These are phyloP conservation scores for Molanna angustata DNA, from an alignment of 2,888 invertebrate species.

Conservation along the genomic window DNA sequence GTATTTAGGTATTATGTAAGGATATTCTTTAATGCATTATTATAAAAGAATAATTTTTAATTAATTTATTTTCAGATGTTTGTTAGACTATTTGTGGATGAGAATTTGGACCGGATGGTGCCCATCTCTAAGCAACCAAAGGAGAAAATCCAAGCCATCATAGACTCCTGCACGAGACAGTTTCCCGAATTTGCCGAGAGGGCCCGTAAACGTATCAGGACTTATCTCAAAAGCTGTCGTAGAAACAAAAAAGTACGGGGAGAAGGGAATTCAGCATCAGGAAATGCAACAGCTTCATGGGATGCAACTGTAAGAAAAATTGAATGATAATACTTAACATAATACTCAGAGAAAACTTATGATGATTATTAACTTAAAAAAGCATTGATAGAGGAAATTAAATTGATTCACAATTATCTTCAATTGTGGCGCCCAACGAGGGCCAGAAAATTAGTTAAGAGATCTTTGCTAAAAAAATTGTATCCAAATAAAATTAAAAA, in stretches of 20 bases:
- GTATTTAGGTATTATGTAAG: too few species aligned
- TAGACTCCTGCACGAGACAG: conserved; percentile 94
- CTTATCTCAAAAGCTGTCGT: conserved; percentile 93
- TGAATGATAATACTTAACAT: too few species aligned
- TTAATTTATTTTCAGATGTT: conserved; percentile 95
- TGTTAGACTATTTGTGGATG: conserved; percentile 93
- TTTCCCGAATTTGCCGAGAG: conserved; percentile 96
- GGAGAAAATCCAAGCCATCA: conserved; percentile 96
- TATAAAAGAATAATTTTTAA: too few species aligned
- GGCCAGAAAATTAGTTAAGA: too few species aligned
- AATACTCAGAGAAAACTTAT: too few species aligned
- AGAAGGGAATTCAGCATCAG: conserved; percentile 51
- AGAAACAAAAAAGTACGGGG: conserved; percentile 91
- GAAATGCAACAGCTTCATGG: conserved; percentile 60
- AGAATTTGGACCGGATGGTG: conserved; percentile 93
- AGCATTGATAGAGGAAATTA: too few species aligned
- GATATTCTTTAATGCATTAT: too few species aligned
- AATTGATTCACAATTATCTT: too few species aligned
- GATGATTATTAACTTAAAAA: too few species aligned
- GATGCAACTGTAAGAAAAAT: conserved; percentile 72
- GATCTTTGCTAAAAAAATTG: too few species aligned
- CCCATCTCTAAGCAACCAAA: conserved; percentile 97
- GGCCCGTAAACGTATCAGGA: conserved; percentile 90
- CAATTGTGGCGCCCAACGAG: too few species aligned
- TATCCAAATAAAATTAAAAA: not conserved